Percentiles rank a stretch among this genome's conserved stretches.
Conservation (phyloP, 2,888 invertebrate genomes). For the Argynnis bischoffii region DNA sequence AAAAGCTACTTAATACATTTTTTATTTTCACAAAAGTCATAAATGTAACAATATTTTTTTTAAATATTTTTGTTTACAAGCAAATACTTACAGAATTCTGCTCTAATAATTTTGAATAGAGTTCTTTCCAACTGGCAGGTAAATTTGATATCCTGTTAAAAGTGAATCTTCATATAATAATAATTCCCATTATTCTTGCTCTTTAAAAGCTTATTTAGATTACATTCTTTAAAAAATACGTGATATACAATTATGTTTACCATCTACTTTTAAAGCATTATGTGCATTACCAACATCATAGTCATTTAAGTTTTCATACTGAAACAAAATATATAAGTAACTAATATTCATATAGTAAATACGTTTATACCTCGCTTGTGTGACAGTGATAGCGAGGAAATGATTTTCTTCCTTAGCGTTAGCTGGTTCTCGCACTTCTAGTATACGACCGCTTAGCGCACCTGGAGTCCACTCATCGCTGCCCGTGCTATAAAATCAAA, state of each 20-base stretch:
- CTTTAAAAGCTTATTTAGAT: too few species aligned
- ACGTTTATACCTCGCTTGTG: conserved; percentile 54
- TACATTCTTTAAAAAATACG: too few species aligned
- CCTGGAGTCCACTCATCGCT: conserved; percentile 77
- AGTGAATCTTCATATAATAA: too few species aligned
- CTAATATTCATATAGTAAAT: not conserved
- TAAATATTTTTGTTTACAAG: too few species aligned
- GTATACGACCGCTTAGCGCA: conserved; percentile 60
- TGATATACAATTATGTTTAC: too few species aligned
- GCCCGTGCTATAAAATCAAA: conserved; percentile 40
- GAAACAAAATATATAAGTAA: not conserved
- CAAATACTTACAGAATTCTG: conserved; percentile 52
- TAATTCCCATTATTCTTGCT: too few species aligned
- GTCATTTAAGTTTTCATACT: conserved; percentile 4
- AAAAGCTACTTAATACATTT: too few species aligned
- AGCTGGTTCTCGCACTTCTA: conserved; percentile 63
- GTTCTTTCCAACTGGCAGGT: conserved; percentile 66
- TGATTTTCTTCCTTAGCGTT: conserved; percentile 59
- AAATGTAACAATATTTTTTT: not conserved
- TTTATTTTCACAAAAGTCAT: not conserved
- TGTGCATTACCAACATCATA: conserved; percentile 27
- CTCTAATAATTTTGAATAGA: conserved; percentile 64
- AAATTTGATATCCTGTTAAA: conserved; percentile 58
- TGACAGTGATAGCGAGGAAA: conserved; percentile 63
- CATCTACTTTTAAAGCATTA: too few species aligned